Percentiles rank a stretch among this genome's conserved stretches.
Conservation (phyloP, 2,113 vertebrate species). For the Herpetotheres cachinnans region DNA sequence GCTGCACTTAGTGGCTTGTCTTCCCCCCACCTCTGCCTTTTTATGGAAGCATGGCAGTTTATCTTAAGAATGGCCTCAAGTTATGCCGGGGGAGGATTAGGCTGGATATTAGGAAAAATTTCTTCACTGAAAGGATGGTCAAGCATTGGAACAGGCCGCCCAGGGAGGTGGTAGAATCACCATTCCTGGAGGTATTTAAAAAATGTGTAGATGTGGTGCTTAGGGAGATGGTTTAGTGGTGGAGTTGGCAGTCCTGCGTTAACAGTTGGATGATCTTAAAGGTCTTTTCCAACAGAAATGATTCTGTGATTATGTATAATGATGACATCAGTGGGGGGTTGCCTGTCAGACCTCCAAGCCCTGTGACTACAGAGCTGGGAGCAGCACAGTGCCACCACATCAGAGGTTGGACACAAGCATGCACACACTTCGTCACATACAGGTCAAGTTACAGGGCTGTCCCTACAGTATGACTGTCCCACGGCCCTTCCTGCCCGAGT, state of each 20-base stretch:
- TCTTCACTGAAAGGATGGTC: not conserved
- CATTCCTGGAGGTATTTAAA: not conserved
- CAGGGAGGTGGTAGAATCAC: not conserved
- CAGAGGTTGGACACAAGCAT: rapidly evolving
- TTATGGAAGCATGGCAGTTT: not conserved
- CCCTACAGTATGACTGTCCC: rapidly evolving
- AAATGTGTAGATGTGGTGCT: too few relatives aligned
- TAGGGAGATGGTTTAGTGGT: too few relatives aligned
- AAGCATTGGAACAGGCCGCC: not conserved
- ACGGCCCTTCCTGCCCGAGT: not conserved
- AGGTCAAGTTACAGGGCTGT: not conserved
- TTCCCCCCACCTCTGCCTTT: too few relatives aligned
- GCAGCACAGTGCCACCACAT: not conserved
- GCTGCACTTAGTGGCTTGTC: not conserved
- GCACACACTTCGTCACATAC: rapidly evolving
- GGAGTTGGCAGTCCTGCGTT: too few relatives aligned
- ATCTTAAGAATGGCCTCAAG: not conserved
- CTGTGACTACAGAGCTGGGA: not conserved
- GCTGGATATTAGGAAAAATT: not conserved
- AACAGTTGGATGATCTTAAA: not conserved
- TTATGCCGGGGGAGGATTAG: not conserved
- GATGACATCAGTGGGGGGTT: not conserved
- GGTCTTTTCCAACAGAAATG: not conserved
- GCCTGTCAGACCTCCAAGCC: not conserved
- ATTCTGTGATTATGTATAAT: too few relatives aligned